Evolutionary conservation across 2,797 vertebrate species (phyloP).

Genomic region (Steatocranus sp.): DNA sequence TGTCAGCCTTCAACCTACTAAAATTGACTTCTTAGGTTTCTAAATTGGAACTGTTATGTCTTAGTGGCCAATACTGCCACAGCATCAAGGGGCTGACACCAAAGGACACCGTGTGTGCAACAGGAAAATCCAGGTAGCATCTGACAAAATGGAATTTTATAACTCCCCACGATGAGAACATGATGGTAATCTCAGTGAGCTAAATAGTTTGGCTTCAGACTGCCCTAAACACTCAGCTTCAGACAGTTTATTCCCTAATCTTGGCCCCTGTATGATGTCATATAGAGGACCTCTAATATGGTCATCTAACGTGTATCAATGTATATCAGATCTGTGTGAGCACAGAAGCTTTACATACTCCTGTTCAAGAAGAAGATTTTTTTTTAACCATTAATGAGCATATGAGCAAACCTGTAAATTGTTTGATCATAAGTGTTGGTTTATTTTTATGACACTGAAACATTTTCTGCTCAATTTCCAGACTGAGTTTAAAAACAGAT

Average conservation of each 20-base stretch:
- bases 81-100: neutral
- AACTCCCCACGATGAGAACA: rapidly evolving
- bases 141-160: neutral
- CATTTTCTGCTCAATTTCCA: neutral
- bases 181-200: neutral
- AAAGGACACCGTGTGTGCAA: neutral
- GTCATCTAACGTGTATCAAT: neutral
- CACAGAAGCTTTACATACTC: neutral
- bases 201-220: neutral
- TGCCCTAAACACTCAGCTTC: neutral
- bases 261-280: neutral
- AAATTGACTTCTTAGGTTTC: neutral
- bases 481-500: neutral
- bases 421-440: rapidly evolving
- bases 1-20: neutral
- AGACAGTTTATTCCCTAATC: neutral
- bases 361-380: neutral
- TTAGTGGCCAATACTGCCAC: neutral
- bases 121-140: neutral
- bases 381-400: neutral
- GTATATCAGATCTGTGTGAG: neutral
- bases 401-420: neutral
- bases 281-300: neutral
- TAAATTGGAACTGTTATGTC: neutral
- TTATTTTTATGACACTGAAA: neutral